These are phyloP conservation scores for Danio tinwini DNA, from an alignment of 2,797 vertebrate genomes.

Conservation along the genomic window DNA sequence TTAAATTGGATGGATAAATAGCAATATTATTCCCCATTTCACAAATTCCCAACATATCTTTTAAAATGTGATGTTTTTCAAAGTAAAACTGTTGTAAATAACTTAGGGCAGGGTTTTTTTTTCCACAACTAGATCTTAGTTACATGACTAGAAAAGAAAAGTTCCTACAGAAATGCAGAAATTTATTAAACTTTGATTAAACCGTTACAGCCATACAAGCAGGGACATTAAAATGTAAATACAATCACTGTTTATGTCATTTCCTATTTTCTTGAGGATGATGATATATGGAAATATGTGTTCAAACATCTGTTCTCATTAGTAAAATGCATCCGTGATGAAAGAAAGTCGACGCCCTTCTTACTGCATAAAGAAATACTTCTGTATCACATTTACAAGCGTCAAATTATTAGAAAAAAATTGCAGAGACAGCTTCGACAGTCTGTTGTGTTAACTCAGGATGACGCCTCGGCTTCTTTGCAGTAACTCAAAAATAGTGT, in stretches of 20 bases:
- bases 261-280: background rate
- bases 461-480: slow-evolving; percentile 13
- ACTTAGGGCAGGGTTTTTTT: background rate
- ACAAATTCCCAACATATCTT: background rate
- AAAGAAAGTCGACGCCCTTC: background rate
- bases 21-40: no score
- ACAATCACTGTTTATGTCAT: background rate
- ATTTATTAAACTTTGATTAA: slow-evolving; percentile 6
- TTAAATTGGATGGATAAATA: background rate
- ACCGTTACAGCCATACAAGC: background rate
- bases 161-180: background rate
- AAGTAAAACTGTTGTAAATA: background rate
- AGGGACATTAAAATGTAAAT: slow-evolving; percentile 1
- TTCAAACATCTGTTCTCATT: background rate
- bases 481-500: slow-evolving; percentile 40
- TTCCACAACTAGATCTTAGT: background rate
- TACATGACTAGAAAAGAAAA: background rate
- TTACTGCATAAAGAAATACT: slow-evolving; percentile 7
- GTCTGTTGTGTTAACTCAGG: slow-evolving; percentile 31
- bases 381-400: slow-evolving; percentile 11
- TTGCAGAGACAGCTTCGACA: background rate
- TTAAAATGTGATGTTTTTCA: background rate
- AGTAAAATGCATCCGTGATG: background rate
- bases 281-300: background rate
- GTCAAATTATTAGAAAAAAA: slow-evolving; percentile 4